Evolutionary conservation across 2,113 vertebrate species (phyloP), one percentile per base, ranked within the genome.

Genomic region (Chamaetylas fuelleborni): DNA sequence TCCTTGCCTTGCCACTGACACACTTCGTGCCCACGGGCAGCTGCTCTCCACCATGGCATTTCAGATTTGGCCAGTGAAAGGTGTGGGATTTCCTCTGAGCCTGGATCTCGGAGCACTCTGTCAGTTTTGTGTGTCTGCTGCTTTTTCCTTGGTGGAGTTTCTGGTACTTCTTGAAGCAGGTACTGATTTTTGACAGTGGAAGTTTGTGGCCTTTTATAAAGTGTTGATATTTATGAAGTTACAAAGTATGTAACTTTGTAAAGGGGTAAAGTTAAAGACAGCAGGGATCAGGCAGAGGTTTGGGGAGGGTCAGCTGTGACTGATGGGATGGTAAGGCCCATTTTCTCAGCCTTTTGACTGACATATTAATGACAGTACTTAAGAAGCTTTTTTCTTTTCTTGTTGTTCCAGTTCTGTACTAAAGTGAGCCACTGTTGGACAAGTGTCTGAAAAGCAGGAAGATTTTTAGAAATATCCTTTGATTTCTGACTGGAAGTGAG

Each of bases 401-500:
- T 57, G 24, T 42, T 88, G 5, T 58, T 86, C 61, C 77, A 62
- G 26, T 42, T 88, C 36, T 65, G 13, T 60, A 17, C 45, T 82
- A 26, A 81, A 93, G 19, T 45, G 43, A 88, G 65, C 58, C 62
- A 45, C 2, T 58, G 42, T 11, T 65, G 72, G 42, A 56, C 19
- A 48, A 58, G 23, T 29, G 26, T 84, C 28, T 47, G 92, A 79
- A 89, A 71, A 67, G 22, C 40, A n/a, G 66, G 57, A 93, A 53
- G 11, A 6, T 80, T 81, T 85, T 38, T 91, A 67, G 92, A 94
- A 90, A 81, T 79, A 81, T 10, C 40, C 19, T 81, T 86, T 91
- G 73, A 61, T 89, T 94, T 87, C 62, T 76, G 66, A 48, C 66
- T 96, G 81, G 78, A 90, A 91, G 85, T 57, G 81, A 48, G 60